These are phyloP conservation scores for Lingula anatina DNA, from an alignment of 2,888 invertebrate genomes.

Conservation along the genomic window DNA sequence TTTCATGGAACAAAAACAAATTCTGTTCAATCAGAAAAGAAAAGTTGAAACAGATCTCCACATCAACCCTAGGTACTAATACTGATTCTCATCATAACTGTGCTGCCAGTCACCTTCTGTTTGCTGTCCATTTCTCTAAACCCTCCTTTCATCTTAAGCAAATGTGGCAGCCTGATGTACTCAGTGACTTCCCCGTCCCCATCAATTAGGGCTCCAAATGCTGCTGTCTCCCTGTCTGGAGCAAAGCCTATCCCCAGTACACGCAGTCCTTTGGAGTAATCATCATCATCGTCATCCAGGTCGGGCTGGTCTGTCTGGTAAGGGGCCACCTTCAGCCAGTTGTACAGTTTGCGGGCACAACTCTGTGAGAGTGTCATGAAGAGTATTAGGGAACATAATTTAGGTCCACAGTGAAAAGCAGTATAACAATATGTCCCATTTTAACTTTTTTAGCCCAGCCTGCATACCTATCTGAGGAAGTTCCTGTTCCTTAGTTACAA, in stretches of 20 bases:
- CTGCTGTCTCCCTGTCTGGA: conserved; percentile 57
- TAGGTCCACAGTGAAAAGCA: too few relatives aligned
- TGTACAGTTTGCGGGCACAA: conserved; percentile 80
- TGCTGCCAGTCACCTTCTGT: conserved; percentile 55
- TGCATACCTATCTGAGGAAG: too few relatives aligned
- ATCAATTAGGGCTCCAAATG: conserved; percentile 81
- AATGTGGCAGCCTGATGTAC: conserved; percentile 78
- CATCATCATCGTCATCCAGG: conserved; percentile 78
- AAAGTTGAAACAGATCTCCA: too few relatives aligned
- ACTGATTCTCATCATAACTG: too few relatives aligned
- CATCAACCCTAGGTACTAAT: too few relatives aligned
- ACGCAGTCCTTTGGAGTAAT: conserved; percentile 70
- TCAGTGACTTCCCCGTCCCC: conserved; percentile 90
- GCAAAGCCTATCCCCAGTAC: conserved; percentile 78
- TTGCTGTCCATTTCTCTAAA: conserved; percentile 65
- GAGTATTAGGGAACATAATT: too few relatives aligned
- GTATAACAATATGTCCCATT: too few relatives aligned
- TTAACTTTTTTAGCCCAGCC: too few relatives aligned
- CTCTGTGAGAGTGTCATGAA: conserved; percentile 53
- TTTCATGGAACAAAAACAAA: too few relatives aligned
- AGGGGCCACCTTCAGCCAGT: conserved; percentile 87
- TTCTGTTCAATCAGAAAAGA: too few relatives aligned
- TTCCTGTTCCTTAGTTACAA: too few relatives aligned
- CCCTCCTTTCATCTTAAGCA: conserved; percentile 76
- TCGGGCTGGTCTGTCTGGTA: conserved; percentile 66